Evolutionary conservation across 2,888 invertebrate species (phyloP), one percentile per base, ranked within the genome.

Genomic region (Antheraea assamensis): DNA sequence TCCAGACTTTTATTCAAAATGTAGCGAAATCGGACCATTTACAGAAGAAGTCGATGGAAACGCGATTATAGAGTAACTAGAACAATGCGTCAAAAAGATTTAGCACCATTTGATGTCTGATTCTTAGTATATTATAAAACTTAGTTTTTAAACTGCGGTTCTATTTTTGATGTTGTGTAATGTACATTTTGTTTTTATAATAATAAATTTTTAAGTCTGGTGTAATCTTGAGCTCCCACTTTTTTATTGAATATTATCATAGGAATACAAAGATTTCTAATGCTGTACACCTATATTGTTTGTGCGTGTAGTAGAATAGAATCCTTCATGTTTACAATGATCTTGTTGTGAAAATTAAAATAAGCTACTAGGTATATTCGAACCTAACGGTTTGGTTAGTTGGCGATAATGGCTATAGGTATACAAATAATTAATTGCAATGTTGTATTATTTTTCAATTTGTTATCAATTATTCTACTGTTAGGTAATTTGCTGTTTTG

Each of bases 1-100:
- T 82, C 89, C 92, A 15, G 91, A 93, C 77, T 73, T 92, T 15
- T 81, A 80, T 73, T 81, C 87, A 5, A 84, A 76, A 78, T 86
- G 87, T 66, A 85, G 80, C 70, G 90, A 91, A 58, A 76, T 86
- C 0, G 85, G 82, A 70, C 80, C 80, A 52, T 81, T 79, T 72
- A 84, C 30, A 30, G 30, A 81, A 75, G 86, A 88, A 49, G 64
- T 78, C 15, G 82, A 86, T 75, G 35, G 4, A 24, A 68, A 74
- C 15, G 52, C 64, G 47, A 4, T 30, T n/a, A 42, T 55, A 31
- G 47, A 77, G 55, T 47, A 76, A 74, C 76, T 76, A 72, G 52
- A 70, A 47, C 64, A 73, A 24, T 58, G 35, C 52, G 30, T 8
- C n/a, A 71, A 64, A 71, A 31, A 7, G 66, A 68, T 27, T 13